Conservation (phyloP, 2,888 invertebrate genomes). For the Listrodromus nycthemerus region DNA sequence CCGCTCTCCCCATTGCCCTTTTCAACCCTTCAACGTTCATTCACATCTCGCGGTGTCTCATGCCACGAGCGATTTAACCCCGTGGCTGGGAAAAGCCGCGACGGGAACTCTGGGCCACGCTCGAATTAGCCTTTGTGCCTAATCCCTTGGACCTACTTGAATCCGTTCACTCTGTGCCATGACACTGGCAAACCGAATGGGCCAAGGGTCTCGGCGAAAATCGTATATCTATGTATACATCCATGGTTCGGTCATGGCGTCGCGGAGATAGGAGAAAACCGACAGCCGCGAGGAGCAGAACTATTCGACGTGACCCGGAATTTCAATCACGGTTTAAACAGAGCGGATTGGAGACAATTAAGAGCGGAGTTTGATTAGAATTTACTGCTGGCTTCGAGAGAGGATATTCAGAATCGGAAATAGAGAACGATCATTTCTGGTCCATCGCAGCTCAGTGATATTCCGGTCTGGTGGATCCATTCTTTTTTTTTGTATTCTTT, state of each 20-base stretch:
- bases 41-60: conserved; percentile 16
- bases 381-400: conserved; percentile 63
- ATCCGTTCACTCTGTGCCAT: conserved; percentile 27
- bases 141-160: conserved; percentile 59
- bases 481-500: conserved; percentile 1
- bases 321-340: conserved; percentile 68
- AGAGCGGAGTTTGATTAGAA: conserved; percentile 67
- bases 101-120: conserved; percentile 59
- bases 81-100: conserved; percentile 57
- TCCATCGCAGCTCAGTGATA: conserved; percentile 43
- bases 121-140: conserved; percentile 66
- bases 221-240: conserved; percentile 34
- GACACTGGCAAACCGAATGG: conserved; percentile 54
- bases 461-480: conserved; percentile 5
- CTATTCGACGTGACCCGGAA: conserved; percentile 67
- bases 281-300: conserved; percentile 45
- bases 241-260: conserved; percentile 54
- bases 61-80: conserved; percentile 62
- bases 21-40: conserved; percentile 39
- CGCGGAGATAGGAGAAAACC: conserved; percentile 44
- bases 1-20: neutral
- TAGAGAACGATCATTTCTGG: conserved; percentile 64
- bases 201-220: conserved; percentile 48
- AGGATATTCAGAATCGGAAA: conserved; percentile 63
- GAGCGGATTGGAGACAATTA: conserved; percentile 64